These are phyloP conservation scores for Sebastes steindachneri DNA, from an alignment of 2,797 vertebrate genomes.

Conservation along the genomic window DNA sequence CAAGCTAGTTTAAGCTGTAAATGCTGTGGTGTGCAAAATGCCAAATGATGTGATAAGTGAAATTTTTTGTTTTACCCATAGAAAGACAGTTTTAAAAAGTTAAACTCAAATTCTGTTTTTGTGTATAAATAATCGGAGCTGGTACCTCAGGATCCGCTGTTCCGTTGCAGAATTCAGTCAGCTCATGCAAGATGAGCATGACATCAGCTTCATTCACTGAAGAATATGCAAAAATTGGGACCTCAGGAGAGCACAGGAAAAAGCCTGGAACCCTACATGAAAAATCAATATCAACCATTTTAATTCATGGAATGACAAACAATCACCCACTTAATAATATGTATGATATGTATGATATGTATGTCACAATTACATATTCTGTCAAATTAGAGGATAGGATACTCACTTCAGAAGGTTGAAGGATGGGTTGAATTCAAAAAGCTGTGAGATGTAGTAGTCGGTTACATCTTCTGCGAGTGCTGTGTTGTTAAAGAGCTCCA, in stretches of 20 bases:
- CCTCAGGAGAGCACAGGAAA: slow-evolving; percentile 62
- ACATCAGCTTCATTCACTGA: slow-evolving; percentile 39
- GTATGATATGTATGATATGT: not conserved
- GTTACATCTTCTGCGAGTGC: slow-evolving; percentile 51
- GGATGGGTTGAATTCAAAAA: slow-evolving; percentile 52
- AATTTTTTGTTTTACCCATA: not conserved
- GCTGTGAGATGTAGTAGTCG: slow-evolving; percentile 57
- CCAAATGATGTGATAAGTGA: not conserved
- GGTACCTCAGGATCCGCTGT: slow-evolving; percentile 61
- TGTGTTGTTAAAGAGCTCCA: slow-evolving; percentile 72
- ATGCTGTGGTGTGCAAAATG: not conserved
- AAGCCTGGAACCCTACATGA: slow-evolving; percentile 63
- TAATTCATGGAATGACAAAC: not conserved
- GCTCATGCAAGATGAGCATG: slow-evolving; percentile 29
- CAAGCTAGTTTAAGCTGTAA: not conserved
- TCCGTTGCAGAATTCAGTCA: slow-evolving; percentile 61
- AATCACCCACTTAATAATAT: not conserved
- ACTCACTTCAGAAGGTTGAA: slow-evolving; percentile 64
- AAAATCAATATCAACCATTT: not conserved
- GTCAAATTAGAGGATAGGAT: not conserved
- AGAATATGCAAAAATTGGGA: slow-evolving; percentile 56
- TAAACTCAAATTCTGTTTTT: not conserved
- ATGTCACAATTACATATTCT: not conserved
- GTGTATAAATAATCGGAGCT: not conserved
- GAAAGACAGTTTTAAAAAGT: not conserved